Evolutionary conservation across 2,888 invertebrate species (phyloP).

Genomic region (Rhaphigaster nebulosa): DNA sequence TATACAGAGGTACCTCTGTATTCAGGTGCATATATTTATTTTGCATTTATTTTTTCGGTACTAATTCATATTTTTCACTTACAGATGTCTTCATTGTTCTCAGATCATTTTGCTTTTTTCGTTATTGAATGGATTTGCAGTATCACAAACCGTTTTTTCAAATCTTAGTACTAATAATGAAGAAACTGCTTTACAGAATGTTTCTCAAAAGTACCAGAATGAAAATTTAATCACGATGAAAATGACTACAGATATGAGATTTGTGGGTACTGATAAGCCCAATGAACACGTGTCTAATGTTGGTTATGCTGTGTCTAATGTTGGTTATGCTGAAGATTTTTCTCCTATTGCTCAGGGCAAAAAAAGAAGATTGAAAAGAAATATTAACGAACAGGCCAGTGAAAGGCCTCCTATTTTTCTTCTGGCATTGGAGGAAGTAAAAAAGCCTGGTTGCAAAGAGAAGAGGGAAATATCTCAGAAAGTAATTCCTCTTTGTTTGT

Average conservation of each 20-base stretch:
- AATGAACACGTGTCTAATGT: too few species aligned
- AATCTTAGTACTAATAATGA: neutral
- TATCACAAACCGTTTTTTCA: neutral
- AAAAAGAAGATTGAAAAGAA: neutral
- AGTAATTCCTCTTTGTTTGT: neutral
- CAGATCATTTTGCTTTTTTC: neutral
- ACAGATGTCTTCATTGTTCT: neutral
- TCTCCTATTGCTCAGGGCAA: neutral
- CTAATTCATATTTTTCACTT: neutral
- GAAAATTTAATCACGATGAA: neutral
- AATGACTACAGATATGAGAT: neutral
- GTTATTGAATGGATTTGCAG: neutral
- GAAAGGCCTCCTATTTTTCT: neutral
- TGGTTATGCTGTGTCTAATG: neutral
- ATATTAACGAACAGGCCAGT: neutral
- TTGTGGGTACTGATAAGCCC: neutral
- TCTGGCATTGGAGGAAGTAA: constrained; percentile 3
- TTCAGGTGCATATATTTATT: too few species aligned
- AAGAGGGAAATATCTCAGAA: neutral
- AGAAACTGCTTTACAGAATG: neutral
- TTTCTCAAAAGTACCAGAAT: neutral
- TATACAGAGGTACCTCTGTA: too few species aligned
- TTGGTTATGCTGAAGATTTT: neutral
- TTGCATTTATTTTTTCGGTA: neutral
- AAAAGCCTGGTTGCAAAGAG: neutral